Base-by-base conservation (phyloP, 2,113 vertebrate genomes). In the Toxotes chatareus region DNA sequence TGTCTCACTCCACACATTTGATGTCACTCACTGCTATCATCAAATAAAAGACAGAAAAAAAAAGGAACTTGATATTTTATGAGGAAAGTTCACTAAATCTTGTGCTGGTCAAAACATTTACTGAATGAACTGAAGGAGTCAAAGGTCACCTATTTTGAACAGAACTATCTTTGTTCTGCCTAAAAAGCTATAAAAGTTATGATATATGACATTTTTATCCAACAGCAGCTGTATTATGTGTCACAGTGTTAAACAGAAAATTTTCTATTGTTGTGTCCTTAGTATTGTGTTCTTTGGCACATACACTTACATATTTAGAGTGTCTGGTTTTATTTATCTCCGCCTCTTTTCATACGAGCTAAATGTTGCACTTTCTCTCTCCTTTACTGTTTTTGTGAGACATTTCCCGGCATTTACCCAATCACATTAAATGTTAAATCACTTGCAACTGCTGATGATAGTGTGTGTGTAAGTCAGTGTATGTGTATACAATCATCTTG, bases 401-500 rank as follows among this genome's bases (percentile, higher is more conserved):
- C 4, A 61, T 76, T 75, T 73, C 59, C 42, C 27, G 49, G 44
- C 34, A n/a, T 51, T 62, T 53, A 7, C 2, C 10, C 10, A 7
- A 17, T 73, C 36, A 12, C n/a, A 34, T 65, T 12, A 36, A 31
- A 16, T 56, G 49, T 59, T 55, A 36, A 73, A 80, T 76, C 12
- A 49, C 32, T 70, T 65, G 16, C 10, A 40, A 10, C 36, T 1
- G 42, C 47, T 42, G 8, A 59, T 12, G 7, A 23, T 55, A 47
- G 17, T 44, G 46, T 79, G 36, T 66, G 6, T 40, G 38, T 79
- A 44, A 67, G 42, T 72, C 40, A 65, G 23, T 77, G 70, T 65
- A 47, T 70, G 23, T 60, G 21, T 47, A 31, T 71, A 56, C 31
- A 76, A 59, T 79, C 72, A 80, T 76, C 78, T 77, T 81, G 23